phyloP scores from a whole-genome alignment of 2,797 vertebrate genomes.

The Neomorphus geoffroyi region DNA sequence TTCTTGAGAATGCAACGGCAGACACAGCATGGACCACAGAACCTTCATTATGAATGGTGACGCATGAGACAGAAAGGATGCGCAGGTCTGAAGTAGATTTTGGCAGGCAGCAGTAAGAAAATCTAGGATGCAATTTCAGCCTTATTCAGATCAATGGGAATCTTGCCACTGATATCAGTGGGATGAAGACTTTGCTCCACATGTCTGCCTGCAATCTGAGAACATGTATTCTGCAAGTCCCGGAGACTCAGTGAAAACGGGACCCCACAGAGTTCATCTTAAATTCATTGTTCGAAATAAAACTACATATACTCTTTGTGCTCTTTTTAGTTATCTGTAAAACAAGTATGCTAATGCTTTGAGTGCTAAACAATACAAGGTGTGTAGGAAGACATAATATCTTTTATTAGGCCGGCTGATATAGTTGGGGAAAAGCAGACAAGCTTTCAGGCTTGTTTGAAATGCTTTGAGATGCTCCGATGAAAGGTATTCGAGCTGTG shows the following conservation, averaged over 20 bases:
- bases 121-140: background rate
- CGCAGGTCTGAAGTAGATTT: background rate
- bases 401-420: constrained; percentile 63
- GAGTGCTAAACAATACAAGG: constrained; percentile 65
- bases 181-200: background rate
- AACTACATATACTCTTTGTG: constrained; percentile 14
- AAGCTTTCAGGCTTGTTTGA: constrained; percentile 63
- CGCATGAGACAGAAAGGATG: background rate
- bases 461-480: constrained; percentile 60
- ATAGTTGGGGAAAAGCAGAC: constrained; percentile 53
- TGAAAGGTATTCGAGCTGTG: constrained; percentile 64
- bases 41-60: background rate
- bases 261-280: constrained; percentile 46
- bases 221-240: background rate
- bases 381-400: constrained; percentile 51
- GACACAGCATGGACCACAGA: background rate
- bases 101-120: constrained; percentile 18
- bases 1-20: background rate
- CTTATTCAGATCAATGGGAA: constrained; percentile 9
- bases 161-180: constrained; percentile 20
- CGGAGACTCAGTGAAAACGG: constrained; percentile 3
- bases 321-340: constrained; percentile 40
- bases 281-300: constrained; percentile 25
- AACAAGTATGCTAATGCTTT: constrained; percentile 61
- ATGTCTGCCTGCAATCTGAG: constrained; percentile 39